Conservation (phyloP, 2,888 invertebrate genomes). For the Nipponacmea schrenckii region DNA sequence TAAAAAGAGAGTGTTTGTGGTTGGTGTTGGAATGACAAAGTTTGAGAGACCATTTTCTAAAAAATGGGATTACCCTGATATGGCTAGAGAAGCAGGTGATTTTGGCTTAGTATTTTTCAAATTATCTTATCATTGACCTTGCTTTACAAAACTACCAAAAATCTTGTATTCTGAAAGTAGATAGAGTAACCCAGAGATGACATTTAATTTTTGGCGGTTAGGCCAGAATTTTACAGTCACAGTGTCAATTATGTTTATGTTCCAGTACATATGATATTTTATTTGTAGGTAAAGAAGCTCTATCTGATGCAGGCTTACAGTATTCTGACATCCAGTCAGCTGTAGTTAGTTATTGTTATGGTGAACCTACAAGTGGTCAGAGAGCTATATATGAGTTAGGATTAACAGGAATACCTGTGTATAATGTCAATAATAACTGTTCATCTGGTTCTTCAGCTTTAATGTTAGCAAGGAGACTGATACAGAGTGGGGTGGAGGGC, state of each 20-base stretch:
- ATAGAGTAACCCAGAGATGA: too few species aligned
- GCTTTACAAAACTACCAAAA: too few species aligned
- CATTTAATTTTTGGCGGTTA: too few species aligned
- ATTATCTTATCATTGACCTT: neutral
- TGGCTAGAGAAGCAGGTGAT: constrained; percentile 59
- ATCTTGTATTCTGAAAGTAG: too few species aligned
- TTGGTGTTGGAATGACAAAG: constrained; percentile 59
- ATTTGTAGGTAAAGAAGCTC: constrained; percentile 44
- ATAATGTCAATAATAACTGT: constrained; percentile 63
- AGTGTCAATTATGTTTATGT: too few species aligned
- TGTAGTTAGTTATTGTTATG: constrained; percentile 63
- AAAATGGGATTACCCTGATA: constrained; percentile 60
- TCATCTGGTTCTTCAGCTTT: constrained; percentile 59
- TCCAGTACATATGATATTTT: too few species aligned
- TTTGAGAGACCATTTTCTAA: constrained; percentile 55
- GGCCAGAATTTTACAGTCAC: too few species aligned
- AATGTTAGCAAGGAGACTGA: constrained; percentile 52
- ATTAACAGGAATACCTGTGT: constrained; percentile 71
- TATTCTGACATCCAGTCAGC: constrained; percentile 52
- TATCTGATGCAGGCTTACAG: constrained; percentile 50
- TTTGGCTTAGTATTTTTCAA: neutral
- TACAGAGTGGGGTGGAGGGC: constrained; percentile 54
- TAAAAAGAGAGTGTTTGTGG: constrained; percentile 43
- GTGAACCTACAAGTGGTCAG: constrained; percentile 73
- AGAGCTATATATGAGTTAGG: constrained; percentile 93